A percentile compares a stretch with the other conserved stretches of the same genome.
These are phyloP conservation scores for Trichopoda pennipes DNA, from an alignment of 2,888 invertebrate species.

Conservation along the genomic window DNA sequence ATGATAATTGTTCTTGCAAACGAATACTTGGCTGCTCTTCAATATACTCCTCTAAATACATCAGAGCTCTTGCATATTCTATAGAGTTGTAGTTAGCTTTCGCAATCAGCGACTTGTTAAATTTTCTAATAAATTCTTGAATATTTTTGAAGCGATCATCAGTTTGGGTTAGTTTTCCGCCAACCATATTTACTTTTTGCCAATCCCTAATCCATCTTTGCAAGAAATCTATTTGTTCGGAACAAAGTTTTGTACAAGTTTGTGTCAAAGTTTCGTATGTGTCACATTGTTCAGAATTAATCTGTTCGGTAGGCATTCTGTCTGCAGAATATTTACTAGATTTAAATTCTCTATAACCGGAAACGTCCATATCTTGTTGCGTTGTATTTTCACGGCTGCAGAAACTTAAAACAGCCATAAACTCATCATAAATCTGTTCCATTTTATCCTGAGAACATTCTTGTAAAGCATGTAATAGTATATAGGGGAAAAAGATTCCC, in stretches of 20 bases:
- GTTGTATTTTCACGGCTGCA: slow-evolving; percentile 67
- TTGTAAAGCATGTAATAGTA: slow-evolving; percentile 85
- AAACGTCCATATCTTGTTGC: slow-evolving; percentile 62
- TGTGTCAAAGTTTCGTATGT: slow-evolving; percentile 69
- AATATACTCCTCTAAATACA: slow-evolving; percentile 89
- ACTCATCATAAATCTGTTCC: slow-evolving; percentile 82
- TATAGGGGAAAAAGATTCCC: slow-evolving; percentile 88
- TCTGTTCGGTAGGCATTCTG: slow-evolving; percentile 18
- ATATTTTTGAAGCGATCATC: slow-evolving; percentile 73
- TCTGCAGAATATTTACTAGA: slow-evolving; percentile 73
- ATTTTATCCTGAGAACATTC: slow-evolving; percentile 81
- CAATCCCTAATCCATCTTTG: slow-evolving; percentile 88
- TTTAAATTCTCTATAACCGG: slow-evolving; percentile 74
- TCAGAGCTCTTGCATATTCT: slow-evolving; percentile 88
- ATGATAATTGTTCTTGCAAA: slow-evolving; percentile 84
- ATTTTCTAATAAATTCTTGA: slow-evolving; percentile 80
- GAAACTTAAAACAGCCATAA: slow-evolving; percentile 82
- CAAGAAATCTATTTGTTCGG: slow-evolving; percentile 88
- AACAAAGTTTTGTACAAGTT: slow-evolving; percentile 86
- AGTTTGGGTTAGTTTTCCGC: slow-evolving; percentile 78
- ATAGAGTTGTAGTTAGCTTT: slow-evolving; percentile 88
- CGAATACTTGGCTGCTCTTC: slow-evolving; percentile 82
- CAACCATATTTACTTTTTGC: slow-evolving; percentile 73
- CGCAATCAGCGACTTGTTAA: slow-evolving; percentile 86
- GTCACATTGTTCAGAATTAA: slow-evolving; percentile 58